Percentiles rank a stretch among this genome's conserved stretches.
phyloP scores from a whole-genome alignment of 2,113 vertebrate species.

The Scortum barcoo region DNA sequence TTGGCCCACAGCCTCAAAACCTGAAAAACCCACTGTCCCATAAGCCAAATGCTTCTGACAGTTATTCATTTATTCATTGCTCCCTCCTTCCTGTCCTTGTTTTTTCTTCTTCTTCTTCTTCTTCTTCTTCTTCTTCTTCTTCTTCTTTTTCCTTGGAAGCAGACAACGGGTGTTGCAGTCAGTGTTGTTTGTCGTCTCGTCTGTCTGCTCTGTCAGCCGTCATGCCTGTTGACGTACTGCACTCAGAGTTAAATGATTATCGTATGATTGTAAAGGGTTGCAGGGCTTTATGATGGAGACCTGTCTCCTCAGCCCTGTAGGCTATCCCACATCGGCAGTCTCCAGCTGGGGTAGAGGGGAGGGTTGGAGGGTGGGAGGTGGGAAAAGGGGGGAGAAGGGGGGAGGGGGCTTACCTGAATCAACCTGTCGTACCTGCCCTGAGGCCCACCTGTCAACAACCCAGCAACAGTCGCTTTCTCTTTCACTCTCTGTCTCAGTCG shows the following conservation, averaged over 20 bases:
- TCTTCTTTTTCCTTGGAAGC: slow-evolving; percentile 36
- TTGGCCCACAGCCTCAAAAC: slow-evolving; percentile 45
- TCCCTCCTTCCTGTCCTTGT: slow-evolving; percentile 33
- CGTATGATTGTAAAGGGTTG: slow-evolving; percentile 72
- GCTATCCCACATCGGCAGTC: slow-evolving; percentile 74
- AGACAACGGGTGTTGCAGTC: slow-evolving; percentile 29
- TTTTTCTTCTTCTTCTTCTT: slow-evolving; percentile 25
- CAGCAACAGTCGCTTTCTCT: slow-evolving; percentile 74
- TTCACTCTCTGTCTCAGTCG: slow-evolving; percentile 60
- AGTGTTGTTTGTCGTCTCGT: slow-evolving; percentile 68
- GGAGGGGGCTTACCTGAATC: slow-evolving; percentile 76
- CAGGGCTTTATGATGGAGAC: slow-evolving; percentile 73
- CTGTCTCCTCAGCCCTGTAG: slow-evolving; percentile 80
- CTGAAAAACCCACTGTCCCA: slow-evolving; percentile 65
- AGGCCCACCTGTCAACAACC: slow-evolving; percentile 81
- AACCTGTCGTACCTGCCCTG: slow-evolving; percentile 79
- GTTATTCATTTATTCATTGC: slow-evolving; percentile 74
- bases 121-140: slow-evolving; percentile 27
- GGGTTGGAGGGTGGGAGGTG: slow-evolving; percentile 33
- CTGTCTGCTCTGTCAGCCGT: slow-evolving; percentile 68
- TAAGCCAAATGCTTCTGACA: slow-evolving; percentile 73
- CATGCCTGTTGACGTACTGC: slow-evolving; percentile 67
- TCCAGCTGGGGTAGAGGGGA: slow-evolving; percentile 68
- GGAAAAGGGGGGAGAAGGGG: slow-evolving; percentile 19
- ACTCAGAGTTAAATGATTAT: slow-evolving; percentile 78